Evolutionary conservation across 2,888 invertebrate species (phyloP), one percentile per base, ranked within the genome.

Genomic region (Melanargia galathea): DNA sequence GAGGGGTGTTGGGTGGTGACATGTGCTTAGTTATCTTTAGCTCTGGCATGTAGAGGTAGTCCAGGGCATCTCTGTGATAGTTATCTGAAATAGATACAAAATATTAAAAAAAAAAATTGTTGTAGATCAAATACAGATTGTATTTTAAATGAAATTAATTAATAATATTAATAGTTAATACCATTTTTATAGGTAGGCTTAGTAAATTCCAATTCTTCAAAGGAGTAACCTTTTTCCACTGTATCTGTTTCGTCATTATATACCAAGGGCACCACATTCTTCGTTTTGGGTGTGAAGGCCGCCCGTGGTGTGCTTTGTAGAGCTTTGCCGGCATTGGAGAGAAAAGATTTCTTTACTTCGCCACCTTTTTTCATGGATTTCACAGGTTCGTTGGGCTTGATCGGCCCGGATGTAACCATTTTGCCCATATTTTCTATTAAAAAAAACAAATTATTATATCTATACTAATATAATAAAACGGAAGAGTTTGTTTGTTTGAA

Each of bases 381-480:
- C 4, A 83, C 64, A 1, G 87, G 87, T 38, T 59, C 46, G 4
- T 58, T 58, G 5, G 35, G 86, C 65, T 90, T 90, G 6, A 83
- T 64, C 1, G 87, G 87, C 2, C 84, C 87, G 5, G 75, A 62
- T 10, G 82, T 76, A 6, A 80, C 75, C 0, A 74, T 75, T 74
- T 90, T 90, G 0, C 90, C 90, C 73, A 87, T 80, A 65, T 90
- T 90, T 73, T 90, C 90, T 90, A 70, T 10, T n/a, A n/a, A n/a
- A 75, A 76, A 61, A 55, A 26, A 26, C 8, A 24, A 4, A 51
- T 24, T 62, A 16, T 51, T 45, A 18, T 16, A n/a, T 5, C 6
- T n/a, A n/a, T 3, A 18, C 10, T 45, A n/a, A n/a, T n/a, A n/a
- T n/a, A n/a, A n/a, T n/a, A n/a, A n/a, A n/a, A n/a, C n/a, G n/a